These are phyloP conservation scores for Chlorospingus flavigularis DNA, from an alignment of 2,797 vertebrate species.

Conservation along the genomic window DNA sequence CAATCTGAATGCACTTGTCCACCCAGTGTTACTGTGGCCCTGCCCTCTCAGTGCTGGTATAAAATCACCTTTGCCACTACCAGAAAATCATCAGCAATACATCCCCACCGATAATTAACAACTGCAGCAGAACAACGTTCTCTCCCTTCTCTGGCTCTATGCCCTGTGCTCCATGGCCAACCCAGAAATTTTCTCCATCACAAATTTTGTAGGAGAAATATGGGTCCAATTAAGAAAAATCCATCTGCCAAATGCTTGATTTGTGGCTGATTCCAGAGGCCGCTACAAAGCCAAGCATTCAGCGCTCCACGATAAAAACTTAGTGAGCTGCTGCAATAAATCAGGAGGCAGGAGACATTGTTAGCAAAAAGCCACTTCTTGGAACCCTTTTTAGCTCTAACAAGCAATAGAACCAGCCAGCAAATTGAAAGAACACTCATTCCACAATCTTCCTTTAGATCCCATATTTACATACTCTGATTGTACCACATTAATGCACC, in stretches of 20 bases:
- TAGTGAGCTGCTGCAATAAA: neutral
- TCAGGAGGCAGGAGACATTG: neutral
- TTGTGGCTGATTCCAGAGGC: neutral
- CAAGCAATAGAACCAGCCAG: neutral
- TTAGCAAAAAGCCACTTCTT: constrained; percentile 14
- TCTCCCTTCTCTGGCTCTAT: neutral
- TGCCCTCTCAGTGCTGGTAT: neutral
- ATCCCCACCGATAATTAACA: neutral
- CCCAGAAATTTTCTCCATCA: neutral
- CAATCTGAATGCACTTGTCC: neutral
- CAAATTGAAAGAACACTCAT: neutral
- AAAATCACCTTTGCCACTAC: neutral
- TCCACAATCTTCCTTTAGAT: neutral
- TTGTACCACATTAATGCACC: neutral
- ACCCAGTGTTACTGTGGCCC: rapidly evolving
- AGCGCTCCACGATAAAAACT: neutral
- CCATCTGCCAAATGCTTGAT: constrained; percentile 23
- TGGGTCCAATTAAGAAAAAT: constrained; percentile 36
- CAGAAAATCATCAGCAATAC: neutral
- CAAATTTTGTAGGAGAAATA: neutral
- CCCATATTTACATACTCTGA: neutral
- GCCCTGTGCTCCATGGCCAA: neutral
- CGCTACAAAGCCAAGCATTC: constrained; percentile 18
- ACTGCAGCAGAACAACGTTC: neutral
- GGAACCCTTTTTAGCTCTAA: neutral